Conservation (phyloP, 1,140 invertebrate genomes). For the Microplitis mediator region DNA sequence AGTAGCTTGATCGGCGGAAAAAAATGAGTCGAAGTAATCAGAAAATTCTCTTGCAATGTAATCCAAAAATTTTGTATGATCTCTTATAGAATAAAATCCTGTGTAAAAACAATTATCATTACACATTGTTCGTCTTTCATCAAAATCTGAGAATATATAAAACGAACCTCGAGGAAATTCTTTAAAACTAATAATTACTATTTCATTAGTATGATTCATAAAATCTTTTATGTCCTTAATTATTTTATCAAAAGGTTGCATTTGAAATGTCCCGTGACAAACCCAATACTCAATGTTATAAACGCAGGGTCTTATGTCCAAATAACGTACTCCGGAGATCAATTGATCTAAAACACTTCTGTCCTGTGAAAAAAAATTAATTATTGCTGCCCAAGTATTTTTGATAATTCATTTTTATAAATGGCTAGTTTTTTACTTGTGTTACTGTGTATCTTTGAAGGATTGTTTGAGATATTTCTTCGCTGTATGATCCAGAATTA, state of each 20-base stretch:
- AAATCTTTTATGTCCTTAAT: slow-evolving; percentile 6
- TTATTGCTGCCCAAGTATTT: too few species aligned
- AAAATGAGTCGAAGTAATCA: background rate
- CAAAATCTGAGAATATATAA: too few species aligned
- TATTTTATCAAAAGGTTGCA: background rate
- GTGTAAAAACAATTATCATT: background rate
- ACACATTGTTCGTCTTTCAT: too few species aligned
- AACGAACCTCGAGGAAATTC: slow-evolving; percentile 9
- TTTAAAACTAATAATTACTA: slow-evolving; percentile 4
- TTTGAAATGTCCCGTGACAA: background rate
- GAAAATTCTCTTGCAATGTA: background rate
- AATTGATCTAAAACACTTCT: background rate
- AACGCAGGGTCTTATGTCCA: background rate
- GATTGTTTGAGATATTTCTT: background rate
- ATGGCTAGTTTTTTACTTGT: background rate
- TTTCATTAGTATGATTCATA: slow-evolving; percentile 4
- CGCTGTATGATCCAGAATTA: background rate
- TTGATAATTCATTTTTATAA: too few species aligned
- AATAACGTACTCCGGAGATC: background rate
- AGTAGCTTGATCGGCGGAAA: background rate
- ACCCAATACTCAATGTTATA: background rate
- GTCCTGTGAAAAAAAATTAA: background rate
- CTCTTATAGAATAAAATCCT: background rate
- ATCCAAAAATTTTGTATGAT: background rate
- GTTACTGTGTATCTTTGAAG: background rate